Conservation (phyloP, 2,113 vertebrate species). For the Hemiprocne comata region DNA sequence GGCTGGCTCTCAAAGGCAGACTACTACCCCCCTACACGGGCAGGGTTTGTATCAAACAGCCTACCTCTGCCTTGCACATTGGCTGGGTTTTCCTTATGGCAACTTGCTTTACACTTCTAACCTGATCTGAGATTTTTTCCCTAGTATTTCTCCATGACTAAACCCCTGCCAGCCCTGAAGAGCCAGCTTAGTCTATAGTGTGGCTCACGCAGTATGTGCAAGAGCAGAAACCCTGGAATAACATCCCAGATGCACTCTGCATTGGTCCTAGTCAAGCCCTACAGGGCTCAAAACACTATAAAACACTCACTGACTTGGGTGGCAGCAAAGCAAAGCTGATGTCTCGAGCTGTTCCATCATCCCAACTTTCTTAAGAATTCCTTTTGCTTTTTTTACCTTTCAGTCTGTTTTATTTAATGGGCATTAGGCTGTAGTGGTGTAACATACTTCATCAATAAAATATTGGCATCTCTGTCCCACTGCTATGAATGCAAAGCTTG, state of each 20-base stretch:
- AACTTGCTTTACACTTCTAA: neutral
- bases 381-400: neutral
- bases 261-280: neutral
- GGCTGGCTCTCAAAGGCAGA: neutral
- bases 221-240: neutral
- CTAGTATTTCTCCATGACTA: neutral
- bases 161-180: neutral
- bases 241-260: neutral
- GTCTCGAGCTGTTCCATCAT: neutral
- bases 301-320: neutral
- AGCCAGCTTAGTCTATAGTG: neutral
- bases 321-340: neutral
- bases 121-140: neutral
- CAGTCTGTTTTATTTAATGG: neutral
- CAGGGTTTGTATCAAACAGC: neutral
- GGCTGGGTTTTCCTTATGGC: accelerated
- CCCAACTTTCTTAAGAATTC: neutral
- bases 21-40: accelerated
- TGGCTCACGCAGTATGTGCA: neutral
- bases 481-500: neutral
- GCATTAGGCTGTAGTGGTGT: neutral
- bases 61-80: neutral
- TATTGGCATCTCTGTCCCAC: neutral
- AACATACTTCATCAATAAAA: accelerated
- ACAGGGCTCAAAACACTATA: neutral